Evolutionary conservation across 2,888 invertebrate genomes (phyloP).

Genomic region (Helicoverpa assulta): DNA sequence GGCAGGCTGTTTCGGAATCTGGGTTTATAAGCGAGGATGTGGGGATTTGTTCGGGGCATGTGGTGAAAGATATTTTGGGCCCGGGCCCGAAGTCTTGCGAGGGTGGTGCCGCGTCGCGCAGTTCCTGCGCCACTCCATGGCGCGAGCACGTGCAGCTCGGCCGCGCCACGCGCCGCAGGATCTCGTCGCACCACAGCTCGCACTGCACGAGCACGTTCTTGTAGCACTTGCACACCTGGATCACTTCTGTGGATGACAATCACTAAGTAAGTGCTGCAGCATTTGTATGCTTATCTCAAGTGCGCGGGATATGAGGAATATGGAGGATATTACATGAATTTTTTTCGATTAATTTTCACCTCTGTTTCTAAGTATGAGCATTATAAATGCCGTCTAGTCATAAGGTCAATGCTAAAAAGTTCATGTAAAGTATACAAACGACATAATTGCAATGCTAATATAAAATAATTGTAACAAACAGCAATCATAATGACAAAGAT

Average conservation of each 20-base stretch:
- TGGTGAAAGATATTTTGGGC: slow-evolving; percentile 71
- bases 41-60: slow-evolving; percentile 67
- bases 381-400: background rate
- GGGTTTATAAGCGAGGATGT: background rate
- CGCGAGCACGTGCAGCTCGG: slow-evolving; percentile 82
- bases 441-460: too few species aligned
- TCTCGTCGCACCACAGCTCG: slow-evolving; percentile 85
- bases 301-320: too few species aligned
- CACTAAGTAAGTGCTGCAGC: background rate
- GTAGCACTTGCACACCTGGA: slow-evolving; percentile 85
- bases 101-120: slow-evolving; percentile 62
- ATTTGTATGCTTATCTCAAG: too few species aligned
- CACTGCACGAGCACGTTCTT: slow-evolving; percentile 85
- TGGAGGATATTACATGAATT: background rate
- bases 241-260: slow-evolving; percentile 68
- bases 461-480: background rate
- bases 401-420: too few species aligned
- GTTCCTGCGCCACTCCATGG: slow-evolving; percentile 73
- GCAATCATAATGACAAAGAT: too few species aligned
- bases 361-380: too few species aligned
- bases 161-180: slow-evolving; percentile 76
- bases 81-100: slow-evolving; percentile 70
- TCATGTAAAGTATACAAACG: too few species aligned
- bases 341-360: too few species aligned
- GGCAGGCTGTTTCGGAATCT: slow-evolving; percentile 59